Base-by-base conservation (phyloP, 2,113 vertebrate species). In the Oxygymnocypris stewartii region DNA sequence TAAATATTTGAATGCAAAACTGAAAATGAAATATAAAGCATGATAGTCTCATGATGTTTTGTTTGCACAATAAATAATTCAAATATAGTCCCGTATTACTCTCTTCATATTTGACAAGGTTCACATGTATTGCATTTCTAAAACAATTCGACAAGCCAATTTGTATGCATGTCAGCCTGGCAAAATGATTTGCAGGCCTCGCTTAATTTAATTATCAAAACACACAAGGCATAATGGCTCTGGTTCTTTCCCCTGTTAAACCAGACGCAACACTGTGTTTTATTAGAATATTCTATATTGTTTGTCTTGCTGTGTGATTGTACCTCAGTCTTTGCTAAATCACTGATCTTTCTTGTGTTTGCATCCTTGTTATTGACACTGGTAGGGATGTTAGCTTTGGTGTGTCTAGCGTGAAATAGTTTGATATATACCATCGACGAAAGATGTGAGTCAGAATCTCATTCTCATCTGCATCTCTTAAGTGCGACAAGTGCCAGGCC, bases 161-260 rank as follows among this genome's bases (percentile, higher is more conserved):
- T 78, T 78, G 87, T 37, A 88, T 81, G 57, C 76, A 84, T 25
- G 59, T 71, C 49, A 84, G 47, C 59, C 31, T 20, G 61, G 35
- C 51, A 35, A 75, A 59, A n/a, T 65, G 35, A 89, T 63, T 88
- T 79, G 16, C 87, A 65, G 63, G 59, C 84, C 73, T 82, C 61
- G 63, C 88, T 71, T 87, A 61, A 84, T 77, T 51, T 20, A 87
- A 51, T 87, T 63, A 85, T 80, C 49, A 61, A 71, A 83, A 86
- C 61, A 47, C 65, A 67, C 14, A 44, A 14, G 10, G 71, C 49
- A 82, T n/a, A 74, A 61, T 49, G 65, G 51, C 84, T 82, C 44
- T 6, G 47, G 57, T 81, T 59, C 76, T 57, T 31, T 57, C 42
- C 14, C 18, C 51, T 51, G 59, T 84, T 86, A 67, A 40, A 54